Base-by-base conservation (phyloP, 2,888 invertebrate species). In the Epirrhoe tristata region DNA sequence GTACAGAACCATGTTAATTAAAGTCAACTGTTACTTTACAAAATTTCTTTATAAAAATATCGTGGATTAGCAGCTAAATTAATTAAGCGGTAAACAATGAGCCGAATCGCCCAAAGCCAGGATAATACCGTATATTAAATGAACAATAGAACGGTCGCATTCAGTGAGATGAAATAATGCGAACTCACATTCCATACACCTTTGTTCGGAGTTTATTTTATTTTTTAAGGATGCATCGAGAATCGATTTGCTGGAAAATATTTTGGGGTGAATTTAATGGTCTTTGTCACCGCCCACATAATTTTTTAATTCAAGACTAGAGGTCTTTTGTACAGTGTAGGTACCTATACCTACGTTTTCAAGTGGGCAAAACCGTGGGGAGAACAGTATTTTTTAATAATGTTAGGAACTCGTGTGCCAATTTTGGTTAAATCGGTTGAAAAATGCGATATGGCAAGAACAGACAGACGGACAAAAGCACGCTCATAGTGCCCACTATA, bases 41-140 rank as follows among this genome's bases (percentile, higher is more conserved):
- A 5, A 36, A 39, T 52, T 57, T 51, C 39, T 63, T 53, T 34
- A 54, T 67, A 66, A 76, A 79, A 81, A 81, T 79, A 77, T 70
- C 72, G 64, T 70, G 78, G 79, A 81, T 83, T 82, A 82, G 70
- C 73, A 65, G 74, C 78, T 79, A 78, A 84, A 82, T 83, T 81
- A 81, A 84, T 83, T 80, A 81, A 78, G 79, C 76, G 74, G 69
- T 71, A 78, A 81, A 83, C 84, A 83, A 83, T 81, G 82, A 79
- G 75, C 71, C 74, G 77, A 75, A 66, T 67, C 76, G 76, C 73
- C 77, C 66, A 70, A 61, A 67, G 63, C 61, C 55, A 51, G 56
- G 63, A 57, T 46, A 48, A 75, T 71, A 73, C 74, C 82, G 81
- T 84, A 81, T 84, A 82, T 84, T 80, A 80, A 77, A 74, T 74